Evolutionary conservation across 2,888 invertebrate genomes (phyloP), one percentile per base, ranked within the genome.

Genomic region (Crossocerus cetratus): DNA sequence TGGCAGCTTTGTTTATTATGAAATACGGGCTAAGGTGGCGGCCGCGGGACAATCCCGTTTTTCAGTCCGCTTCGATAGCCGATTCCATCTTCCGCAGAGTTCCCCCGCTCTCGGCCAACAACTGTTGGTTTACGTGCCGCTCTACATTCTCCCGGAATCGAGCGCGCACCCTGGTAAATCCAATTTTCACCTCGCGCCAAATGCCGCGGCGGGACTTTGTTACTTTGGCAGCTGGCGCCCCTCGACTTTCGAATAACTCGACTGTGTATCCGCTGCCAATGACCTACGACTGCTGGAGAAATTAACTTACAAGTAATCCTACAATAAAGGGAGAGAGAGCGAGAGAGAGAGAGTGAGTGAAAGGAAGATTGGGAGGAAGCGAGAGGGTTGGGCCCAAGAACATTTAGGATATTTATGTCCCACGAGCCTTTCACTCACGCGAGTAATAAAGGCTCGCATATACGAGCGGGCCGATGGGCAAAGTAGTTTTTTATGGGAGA

Each of bases 51-150:
- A 20, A 18, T 21, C 3, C 60, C n/a, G 23, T 14, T 68, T 42
- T 11, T 42, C 22, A 22, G 61, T 63, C 44, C 57, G 44, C 14
- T 20, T 14, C 14, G 56, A 63, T 56, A 60, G 56, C 21, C 8
- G 32, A 44, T 67, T 21, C 14, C 23, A 14, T 11, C 22, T 42
- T 43, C 11, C 3, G 18, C 56, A 23, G 45, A 59, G 22, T 20
- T 22, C 54, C 16, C 16, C 43, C 43, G 8, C 45, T 3, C 11
- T 45, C 45, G 45, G 8, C 32, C 32, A 32, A 32, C 32, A 32
- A 32, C 32, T 32, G 32, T 32, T 32, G 49, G 49, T 49, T 49
- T 16, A 49, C 49, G 49, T n/a, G 49, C 49, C 49, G 49, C 49
- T 49, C 3, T 49, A 49, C n/a, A 49, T 49, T 49, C 3, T 49